Percentiles rank a stretch among this genome's conserved stretches.
Conservation (phyloP, 1,140 invertebrate species). For the Mesaphorura yosii region DNA sequence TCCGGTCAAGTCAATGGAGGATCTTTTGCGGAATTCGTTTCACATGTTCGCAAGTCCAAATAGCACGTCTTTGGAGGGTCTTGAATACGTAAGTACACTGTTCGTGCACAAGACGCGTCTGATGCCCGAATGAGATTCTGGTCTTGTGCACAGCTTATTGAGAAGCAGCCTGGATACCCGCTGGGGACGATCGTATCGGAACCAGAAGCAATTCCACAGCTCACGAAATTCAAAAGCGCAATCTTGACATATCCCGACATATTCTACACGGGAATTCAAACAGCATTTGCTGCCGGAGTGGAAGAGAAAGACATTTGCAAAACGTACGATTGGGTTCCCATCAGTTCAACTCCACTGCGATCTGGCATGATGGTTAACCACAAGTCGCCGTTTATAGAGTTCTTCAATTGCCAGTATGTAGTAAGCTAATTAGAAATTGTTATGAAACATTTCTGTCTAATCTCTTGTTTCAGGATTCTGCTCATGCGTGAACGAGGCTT, state of each 20-base stretch:
- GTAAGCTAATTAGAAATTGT: not conserved
- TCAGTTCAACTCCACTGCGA: constrained; percentile 5
- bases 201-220: not conserved
- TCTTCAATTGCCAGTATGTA: constrained; percentile 12
- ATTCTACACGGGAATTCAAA: constrained; percentile 13
- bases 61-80: not conserved
- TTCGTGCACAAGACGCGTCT: not conserved
- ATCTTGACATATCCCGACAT: constrained; percentile 12
- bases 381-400: constrained; percentile 15
- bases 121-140: not conserved
- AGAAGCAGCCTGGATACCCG: not conserved
- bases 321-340: not conserved
- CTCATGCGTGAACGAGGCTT: constrained; percentile 1
- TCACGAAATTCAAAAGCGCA: not conserved
- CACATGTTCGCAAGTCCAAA: not conserved
- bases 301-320: constrained; percentile 1
- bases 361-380: constrained; percentile 15
- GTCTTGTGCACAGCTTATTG: not conserved
- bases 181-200: not conserved
- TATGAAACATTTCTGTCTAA: not conserved
- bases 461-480: not conserved
- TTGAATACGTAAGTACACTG: constrained; percentile 2
- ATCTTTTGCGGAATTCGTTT: constrained; percentile 1
- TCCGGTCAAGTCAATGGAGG: constrained; percentile 8
- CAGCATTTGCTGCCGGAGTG: not conserved